Evolutionary conservation across 2,797 vertebrate species (phyloP).

Genomic region (Platalea minor): DNA sequence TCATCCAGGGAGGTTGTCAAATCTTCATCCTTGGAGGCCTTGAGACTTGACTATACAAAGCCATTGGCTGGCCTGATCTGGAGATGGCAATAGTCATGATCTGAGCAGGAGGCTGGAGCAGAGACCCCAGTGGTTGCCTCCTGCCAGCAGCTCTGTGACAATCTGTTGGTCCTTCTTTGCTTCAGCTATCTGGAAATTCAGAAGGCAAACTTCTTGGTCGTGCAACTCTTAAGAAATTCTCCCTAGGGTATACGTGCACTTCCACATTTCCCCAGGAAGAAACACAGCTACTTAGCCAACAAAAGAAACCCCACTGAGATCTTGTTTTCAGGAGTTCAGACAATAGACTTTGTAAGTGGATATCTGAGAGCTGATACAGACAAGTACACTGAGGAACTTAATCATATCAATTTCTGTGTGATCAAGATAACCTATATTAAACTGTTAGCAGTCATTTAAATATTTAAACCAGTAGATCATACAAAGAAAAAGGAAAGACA

Average conservation of each 20-base stretch:
- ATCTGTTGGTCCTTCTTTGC: neutral
- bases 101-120: neutral
- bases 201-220: neutral
- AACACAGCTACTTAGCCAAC: neutral
- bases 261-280: neutral
- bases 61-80: neutral
- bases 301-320: conserved; percentile 1
- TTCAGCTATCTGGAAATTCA: neutral
- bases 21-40: neutral
- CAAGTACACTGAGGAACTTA: neutral
- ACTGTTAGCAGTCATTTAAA: neutral
- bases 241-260: neutral
- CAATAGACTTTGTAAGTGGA: neutral
- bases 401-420: neutral
- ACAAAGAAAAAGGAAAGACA: neutral
- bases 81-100: neutral
- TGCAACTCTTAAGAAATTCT: neutral
- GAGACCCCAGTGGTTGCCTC: neutral
- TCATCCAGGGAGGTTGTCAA: neutral
- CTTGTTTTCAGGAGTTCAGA: conserved; percentile 24
- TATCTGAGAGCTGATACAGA: neutral
- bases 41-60: neutral
- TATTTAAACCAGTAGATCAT: neutral
- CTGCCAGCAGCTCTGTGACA: neutral
- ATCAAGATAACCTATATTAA: neutral